These are phyloP conservation scores for Ladona fulva DNA, from an alignment of 1,140 invertebrate species.

Conservation along the genomic window DNA sequence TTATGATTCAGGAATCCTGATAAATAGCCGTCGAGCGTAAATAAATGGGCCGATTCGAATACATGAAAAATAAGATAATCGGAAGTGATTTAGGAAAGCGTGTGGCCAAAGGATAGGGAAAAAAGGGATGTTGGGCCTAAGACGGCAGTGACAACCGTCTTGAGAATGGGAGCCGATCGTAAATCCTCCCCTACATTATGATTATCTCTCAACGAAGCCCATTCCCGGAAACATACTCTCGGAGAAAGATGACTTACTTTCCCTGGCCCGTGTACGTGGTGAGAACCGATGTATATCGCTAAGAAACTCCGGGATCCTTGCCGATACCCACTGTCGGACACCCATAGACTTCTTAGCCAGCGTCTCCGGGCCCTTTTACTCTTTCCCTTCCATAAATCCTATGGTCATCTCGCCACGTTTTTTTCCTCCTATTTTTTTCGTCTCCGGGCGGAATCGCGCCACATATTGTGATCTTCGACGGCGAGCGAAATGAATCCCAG, in stretches of 20 bases:
- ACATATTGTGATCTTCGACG: neutral
- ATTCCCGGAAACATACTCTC: neutral
- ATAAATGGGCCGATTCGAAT: too few species aligned
- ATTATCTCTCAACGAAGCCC: neutral
- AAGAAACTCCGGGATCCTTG: neutral
- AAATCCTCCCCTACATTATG: neutral
- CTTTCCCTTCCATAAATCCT: neutral
- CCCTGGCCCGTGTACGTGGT: neutral
- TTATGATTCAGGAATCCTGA: too few species aligned
- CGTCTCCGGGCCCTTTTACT: neutral
- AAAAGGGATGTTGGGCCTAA: neutral
- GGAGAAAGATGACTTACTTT: neutral
- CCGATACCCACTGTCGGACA: neutral
- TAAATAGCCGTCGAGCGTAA: too few species aligned
- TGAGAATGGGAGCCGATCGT: neutral
- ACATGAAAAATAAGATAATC: neutral
- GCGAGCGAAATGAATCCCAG: too few species aligned
- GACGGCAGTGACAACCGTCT: neutral
- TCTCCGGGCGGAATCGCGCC: neutral
- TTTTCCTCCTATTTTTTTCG: neutral
- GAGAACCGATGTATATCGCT: constrained; percentile 3
- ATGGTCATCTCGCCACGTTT: neutral
- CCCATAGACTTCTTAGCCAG: neutral
- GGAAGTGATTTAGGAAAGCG: neutral
- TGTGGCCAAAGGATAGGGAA: neutral